Percentiles rank a stretch among this genome's conserved stretches.
Conservation (phyloP, 2,888 invertebrate genomes). For the Zygogramma bicolorata region DNA sequence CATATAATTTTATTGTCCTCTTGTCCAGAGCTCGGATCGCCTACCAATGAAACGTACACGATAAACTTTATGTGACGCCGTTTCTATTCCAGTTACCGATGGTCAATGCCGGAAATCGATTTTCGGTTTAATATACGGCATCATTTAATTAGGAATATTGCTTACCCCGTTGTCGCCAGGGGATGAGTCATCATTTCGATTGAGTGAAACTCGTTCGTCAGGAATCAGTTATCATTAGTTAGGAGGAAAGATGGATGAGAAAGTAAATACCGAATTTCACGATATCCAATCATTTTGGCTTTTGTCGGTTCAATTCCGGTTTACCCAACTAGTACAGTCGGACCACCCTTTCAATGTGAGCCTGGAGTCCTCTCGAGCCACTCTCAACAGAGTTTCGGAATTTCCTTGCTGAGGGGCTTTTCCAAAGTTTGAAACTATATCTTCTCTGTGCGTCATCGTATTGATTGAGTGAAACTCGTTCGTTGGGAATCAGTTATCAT, state of each 20-base stretch:
- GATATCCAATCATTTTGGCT: no score
- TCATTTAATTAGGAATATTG: constrained; percentile 20
- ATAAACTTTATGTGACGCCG: constrained; percentile 5
- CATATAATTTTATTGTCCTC: background rate
- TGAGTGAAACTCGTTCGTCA: background rate
- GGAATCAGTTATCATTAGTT: background rate
- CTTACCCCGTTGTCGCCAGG: background rate
- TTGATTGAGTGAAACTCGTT: background rate
- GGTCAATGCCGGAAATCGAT: background rate
- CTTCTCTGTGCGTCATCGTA: background rate
- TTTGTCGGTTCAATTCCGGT: no score
- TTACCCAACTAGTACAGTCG: no score
- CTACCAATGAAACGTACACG: background rate
- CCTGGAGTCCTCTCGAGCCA: no score
- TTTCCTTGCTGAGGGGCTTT: no score
- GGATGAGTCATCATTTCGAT: background rate
- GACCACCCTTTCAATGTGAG: no score
- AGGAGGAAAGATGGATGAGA: background rate
- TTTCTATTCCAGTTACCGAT: constrained; percentile 2
- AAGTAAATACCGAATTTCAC: no score
- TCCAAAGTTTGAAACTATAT: no score
- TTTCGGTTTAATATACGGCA: background rate
- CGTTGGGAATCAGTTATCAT: background rate
- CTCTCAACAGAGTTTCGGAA: no score
- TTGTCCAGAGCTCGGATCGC: background rate